Base-by-base conservation (phyloP, 92 coral and sea anemone genomes). In the Palythoa grandis region DNA sequence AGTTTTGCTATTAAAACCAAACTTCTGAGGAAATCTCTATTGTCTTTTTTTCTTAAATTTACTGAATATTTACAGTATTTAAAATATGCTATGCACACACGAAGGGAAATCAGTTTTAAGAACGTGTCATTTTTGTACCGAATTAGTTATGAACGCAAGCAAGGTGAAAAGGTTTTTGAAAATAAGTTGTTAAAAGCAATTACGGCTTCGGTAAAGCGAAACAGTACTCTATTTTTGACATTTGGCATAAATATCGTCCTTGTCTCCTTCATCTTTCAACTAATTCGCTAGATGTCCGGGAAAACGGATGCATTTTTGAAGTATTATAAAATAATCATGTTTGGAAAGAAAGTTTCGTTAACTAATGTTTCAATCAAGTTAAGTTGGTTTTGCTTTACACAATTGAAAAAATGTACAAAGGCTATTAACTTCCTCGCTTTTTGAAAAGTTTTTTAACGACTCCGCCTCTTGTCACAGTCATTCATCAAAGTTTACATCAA, bases 321-420 rank as follows among this genome's bases (percentile, higher is more conserved):
- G 29, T 14, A 23, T 1, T 53, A 11, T 50, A 63, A 48, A 22
- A 8, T 9, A 69, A 50, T 52, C 61, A 53, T 52, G 79, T 75
- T 52, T 20, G 65, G 39, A 75, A 75, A 75, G 74, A 69, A 52
- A 24, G 29, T 75, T 74, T 75, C 38, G 20, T 4, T 75, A 50
- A 52, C 61, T 15, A 47, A 39, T 61, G 58, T 79, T 43, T 79
- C 84, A 61, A 14, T 16, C 40, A 43, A 60, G 84, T 60, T 61
- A 78, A 78, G 57, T 39, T 78, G 83, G 72, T 79, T 63, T 79
- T 63, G 84, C 52, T 79, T 60, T 68, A 48, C 56, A 80, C 85
- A 80, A 80, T 65, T 63, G 84, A 66, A 80, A 29, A 66, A 15
- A 47, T 47, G 85, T n/a, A 80, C 74, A 80, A 80, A 67, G 74